phyloP scores from a whole-genome alignment of 2,888 invertebrate species.

The Tetranychus piercei region DNA sequence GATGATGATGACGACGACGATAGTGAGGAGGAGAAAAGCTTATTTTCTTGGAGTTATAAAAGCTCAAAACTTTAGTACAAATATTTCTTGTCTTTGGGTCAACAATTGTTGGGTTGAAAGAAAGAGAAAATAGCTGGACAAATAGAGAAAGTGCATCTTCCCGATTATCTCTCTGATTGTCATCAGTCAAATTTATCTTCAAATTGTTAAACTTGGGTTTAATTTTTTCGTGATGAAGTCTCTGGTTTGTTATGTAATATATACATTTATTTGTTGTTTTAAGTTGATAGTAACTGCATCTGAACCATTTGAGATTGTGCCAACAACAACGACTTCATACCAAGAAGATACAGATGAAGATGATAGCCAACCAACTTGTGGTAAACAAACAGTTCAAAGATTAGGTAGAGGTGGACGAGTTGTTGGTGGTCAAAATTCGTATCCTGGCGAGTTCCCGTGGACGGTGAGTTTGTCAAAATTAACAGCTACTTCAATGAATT shows the following conservation, averaged over 20 bases:
- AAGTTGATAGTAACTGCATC: no score
- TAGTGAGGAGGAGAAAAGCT: background rate
- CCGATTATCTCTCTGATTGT: no score
- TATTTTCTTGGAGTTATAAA: background rate
- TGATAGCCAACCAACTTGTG: background rate
- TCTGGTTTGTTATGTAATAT: no score
- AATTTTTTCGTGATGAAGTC: no score
- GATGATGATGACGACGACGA: background rate
- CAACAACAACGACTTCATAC: no score
- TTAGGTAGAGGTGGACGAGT: slow-evolving; percentile 17
- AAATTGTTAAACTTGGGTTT: no score
- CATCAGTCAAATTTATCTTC: no score
- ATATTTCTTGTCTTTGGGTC: background rate
- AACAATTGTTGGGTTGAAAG: background rate
- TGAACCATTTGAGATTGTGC: no score
- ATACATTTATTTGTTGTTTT: no score
- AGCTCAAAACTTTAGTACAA: background rate
- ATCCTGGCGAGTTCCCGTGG: slow-evolving; percentile 24
- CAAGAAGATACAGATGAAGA: background rate
- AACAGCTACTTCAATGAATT: background rate
- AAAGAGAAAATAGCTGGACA: background rate
- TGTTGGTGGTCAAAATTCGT: slow-evolving; percentile 22
- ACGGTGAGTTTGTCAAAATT: slow-evolving; percentile 18
- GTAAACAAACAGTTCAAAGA: background rate
- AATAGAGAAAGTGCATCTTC: no score